Conservation (phyloP, 2,113 vertebrate species). For the Myrmecophaga tridactyla region DNA sequence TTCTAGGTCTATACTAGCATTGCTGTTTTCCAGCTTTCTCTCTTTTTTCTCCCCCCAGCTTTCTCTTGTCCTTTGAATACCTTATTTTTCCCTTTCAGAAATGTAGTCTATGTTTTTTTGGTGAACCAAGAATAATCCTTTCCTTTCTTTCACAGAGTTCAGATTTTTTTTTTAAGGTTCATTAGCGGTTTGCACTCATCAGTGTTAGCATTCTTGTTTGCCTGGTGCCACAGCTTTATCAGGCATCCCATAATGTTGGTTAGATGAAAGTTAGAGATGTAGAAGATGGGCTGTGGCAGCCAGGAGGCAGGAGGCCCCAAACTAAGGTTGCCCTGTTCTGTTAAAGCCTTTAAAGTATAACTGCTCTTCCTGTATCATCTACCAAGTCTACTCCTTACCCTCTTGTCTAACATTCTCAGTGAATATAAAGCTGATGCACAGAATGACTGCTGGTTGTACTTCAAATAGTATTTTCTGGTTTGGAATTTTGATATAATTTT, state of each 20-base stretch:
- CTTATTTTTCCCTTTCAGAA: constrained; percentile 18
- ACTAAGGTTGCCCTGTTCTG: constrained; percentile 21
- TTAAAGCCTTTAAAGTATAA: constrained; percentile 54
- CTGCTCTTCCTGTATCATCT: constrained; percentile 58
- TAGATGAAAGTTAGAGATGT: constrained; percentile 9
- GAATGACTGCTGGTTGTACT: constrained; percentile 6
- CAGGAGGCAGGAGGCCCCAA: background rate
- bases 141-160: background rate
- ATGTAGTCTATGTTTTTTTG: background rate
- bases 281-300: background rate
- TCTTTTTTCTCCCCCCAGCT: no score
- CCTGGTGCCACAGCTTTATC: constrained; percentile 18
- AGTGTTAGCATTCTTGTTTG: background rate
- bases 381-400: background rate
- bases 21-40: background rate
- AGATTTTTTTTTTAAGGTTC: background rate
- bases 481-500: constrained; percentile 8
- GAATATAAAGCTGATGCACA: constrained; percentile 17
- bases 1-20: background rate
- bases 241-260: background rate
- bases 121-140: background rate
- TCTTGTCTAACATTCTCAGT: constrained; percentile 5
- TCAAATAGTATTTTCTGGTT: constrained; percentile 26
- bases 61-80: constrained; percentile 1
- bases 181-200: background rate